These are phyloP conservation scores for Ficedula albicollis DNA, from an alignment of 2,797 vertebrate species.

Conservation along the genomic window DNA sequence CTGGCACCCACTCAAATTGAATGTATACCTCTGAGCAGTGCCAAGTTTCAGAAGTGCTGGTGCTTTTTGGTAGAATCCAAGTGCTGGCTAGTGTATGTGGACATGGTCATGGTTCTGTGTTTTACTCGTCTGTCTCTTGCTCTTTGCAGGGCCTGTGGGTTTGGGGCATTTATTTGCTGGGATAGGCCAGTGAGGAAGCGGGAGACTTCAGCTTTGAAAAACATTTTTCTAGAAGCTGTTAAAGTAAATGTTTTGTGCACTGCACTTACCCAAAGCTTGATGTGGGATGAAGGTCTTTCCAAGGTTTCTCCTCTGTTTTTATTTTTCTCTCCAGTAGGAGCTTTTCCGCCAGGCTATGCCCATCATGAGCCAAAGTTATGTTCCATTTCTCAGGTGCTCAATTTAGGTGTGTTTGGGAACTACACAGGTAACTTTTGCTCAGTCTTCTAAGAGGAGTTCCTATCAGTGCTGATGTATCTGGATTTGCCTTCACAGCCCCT, in stretches of 20 bases:
- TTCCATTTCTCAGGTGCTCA: background rate
- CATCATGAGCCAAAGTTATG: background rate
- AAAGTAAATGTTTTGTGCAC: background rate
- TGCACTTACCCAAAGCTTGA: background rate
- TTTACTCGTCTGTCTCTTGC: background rate
- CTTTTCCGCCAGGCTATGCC: background rate
- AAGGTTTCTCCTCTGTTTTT: background rate
- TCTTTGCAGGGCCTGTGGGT: background rate
- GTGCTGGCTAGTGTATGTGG: background rate
- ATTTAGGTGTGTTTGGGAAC: background rate
- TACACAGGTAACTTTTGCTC: background rate
- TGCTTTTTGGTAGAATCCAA: background rate
- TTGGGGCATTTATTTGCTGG: background rate
- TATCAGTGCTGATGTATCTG: background rate
- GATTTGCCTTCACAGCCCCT: background rate
- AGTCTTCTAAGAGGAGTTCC: background rate
- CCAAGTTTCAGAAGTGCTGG: constrained; percentile 20
- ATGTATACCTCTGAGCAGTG: background rate
- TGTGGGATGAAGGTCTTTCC: background rate
- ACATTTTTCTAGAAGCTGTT: background rate
- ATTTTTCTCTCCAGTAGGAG: background rate
- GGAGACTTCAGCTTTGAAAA: background rate
- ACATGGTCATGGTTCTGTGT: background rate
- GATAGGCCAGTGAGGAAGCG: background rate
- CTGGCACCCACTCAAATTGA: background rate